Percentiles rank a stretch among this genome's conserved stretches.
phyloP scores from a whole-genome alignment of 2,797 vertebrate species.

The Tadarida brasiliensis region DNA sequence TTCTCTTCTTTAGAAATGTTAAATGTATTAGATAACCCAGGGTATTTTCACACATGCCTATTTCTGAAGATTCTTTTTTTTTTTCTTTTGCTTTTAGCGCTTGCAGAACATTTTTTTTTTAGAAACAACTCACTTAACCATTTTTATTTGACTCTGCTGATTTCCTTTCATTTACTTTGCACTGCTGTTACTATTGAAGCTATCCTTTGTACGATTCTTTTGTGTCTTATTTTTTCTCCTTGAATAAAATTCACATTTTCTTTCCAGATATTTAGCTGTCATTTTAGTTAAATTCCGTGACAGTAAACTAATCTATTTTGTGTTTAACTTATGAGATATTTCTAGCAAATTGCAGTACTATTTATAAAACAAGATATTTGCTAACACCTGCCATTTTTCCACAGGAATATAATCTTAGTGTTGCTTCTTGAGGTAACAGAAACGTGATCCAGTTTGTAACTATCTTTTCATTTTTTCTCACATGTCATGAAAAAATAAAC shows the following conservation, averaged over 20 bases:
- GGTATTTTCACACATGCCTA: slow-evolving; percentile 65
- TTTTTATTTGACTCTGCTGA: slow-evolving; percentile 46
- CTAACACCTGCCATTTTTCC: slow-evolving; percentile 68
- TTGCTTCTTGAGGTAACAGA: not conserved
- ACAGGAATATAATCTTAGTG: slow-evolving; percentile 68
- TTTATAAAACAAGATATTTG: slow-evolving; percentile 70
- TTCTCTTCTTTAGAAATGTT: slow-evolving; percentile 2
- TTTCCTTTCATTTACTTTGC: slow-evolving; percentile 19
- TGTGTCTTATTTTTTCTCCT: slow-evolving; percentile 73
- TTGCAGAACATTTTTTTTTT: slow-evolving; percentile 72
- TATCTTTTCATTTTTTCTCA: not conserved
- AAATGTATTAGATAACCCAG: not conserved
- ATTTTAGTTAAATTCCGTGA: not conserved
- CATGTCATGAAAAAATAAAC: not conserved
- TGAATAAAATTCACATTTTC: slow-evolving; percentile 73
- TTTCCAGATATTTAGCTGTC: slow-evolving; percentile 74
- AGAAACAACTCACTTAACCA: not conserved
- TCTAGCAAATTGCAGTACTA: slow-evolving; percentile 61
- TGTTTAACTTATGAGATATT: slow-evolving; percentile 57
- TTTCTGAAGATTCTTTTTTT: slow-evolving; percentile 48
- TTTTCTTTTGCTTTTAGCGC: slow-evolving; percentile 40
- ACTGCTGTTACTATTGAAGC: slow-evolving; percentile 25
- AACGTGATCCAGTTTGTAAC: not conserved
- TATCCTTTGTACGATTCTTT: slow-evolving; percentile 62
- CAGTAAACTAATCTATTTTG: not conserved